Percentiles rank a stretch among this genome's conserved stretches.
Conservation (phyloP, 2,888 invertebrate genomes). For the Aphodius sticticus region DNA sequence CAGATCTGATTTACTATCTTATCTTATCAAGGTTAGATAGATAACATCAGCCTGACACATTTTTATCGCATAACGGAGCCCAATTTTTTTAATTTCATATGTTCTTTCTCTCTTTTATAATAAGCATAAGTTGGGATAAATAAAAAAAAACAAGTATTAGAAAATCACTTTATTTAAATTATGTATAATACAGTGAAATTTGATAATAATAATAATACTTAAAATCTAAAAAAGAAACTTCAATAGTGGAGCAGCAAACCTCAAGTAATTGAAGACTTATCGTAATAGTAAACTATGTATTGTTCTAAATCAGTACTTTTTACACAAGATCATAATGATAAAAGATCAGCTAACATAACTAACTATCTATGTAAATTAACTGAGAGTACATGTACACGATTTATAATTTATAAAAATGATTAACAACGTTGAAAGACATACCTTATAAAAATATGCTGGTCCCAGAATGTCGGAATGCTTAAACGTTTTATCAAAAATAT, state of each 20-base stretch:
- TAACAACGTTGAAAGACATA: conserved; percentile 48
- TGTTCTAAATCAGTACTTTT: conserved; percentile 59
- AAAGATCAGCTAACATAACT: conserved; percentile 30
- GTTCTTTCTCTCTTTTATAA: too few relatives aligned
- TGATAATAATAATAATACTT: conserved; percentile 44
- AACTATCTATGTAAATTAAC: conserved; percentile 20
- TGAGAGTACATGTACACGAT: conserved; percentile 25
- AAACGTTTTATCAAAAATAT: conserved; percentile 28
- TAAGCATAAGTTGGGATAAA: background rate
- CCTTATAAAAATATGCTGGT: conserved; percentile 25
- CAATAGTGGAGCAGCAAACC: conserved; percentile 34
- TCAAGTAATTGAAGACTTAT: conserved; percentile 41
- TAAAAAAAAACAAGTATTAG: conserved; percentile 34
- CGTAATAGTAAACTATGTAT: conserved; percentile 41
- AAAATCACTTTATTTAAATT: conserved; percentile 47
- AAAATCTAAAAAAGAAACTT: conserved; percentile 39
- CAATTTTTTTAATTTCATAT: too few relatives aligned
- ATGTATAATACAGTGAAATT: conserved; percentile 46
- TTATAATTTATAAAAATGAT: conserved; percentile 33
- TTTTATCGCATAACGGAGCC: too few relatives aligned
- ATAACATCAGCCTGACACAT: too few relatives aligned
- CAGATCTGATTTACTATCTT: too few relatives aligned
- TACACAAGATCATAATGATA: conserved; percentile 49
- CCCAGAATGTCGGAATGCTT: conserved; percentile 31
- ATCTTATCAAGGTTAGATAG: too few relatives aligned